phyloP scores from a whole-genome alignment of 2,888 invertebrate genomes.

The Mythimna ferrago region DNA sequence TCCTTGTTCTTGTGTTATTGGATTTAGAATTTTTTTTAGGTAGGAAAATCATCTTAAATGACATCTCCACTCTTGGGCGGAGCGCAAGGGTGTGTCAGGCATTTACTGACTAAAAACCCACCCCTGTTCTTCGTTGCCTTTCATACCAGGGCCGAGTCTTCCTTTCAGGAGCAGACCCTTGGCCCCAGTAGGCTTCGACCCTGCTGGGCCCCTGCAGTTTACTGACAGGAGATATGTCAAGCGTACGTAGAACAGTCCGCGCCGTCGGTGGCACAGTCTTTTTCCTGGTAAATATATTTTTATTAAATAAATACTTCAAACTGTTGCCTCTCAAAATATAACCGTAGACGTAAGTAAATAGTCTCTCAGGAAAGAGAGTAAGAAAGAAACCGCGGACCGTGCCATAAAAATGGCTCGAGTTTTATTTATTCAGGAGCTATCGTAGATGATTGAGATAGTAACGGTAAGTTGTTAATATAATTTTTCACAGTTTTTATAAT shows the following conservation, averaged over 20 bases:
- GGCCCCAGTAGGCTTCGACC: no score
- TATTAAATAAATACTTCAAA: neutral
- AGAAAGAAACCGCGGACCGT: neutral
- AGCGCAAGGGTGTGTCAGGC: no score
- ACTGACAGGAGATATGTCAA: no score
- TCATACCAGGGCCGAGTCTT: no score
- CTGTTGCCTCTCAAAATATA: neutral
- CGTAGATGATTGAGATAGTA: neutral
- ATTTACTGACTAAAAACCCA: no score
- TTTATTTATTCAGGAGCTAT: neutral
- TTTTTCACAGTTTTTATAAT: no score
- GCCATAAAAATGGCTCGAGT: neutral
- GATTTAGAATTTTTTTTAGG: neutral
- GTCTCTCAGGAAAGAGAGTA: neutral
- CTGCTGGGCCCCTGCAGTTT: no score
- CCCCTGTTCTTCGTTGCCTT: no score
- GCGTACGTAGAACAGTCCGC: no score
- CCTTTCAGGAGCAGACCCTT: no score
- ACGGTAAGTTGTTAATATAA: neutral
- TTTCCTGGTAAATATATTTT: neutral
- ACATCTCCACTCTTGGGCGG: no score
- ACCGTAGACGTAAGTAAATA: neutral
- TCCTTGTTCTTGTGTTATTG: slow-evolving; percentile 32
- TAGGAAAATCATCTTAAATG: no score
- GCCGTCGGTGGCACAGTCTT: neutral